A percentile compares a stretch with the other conserved stretches of the same genome.
Conservation (phyloP, 1,140 invertebrate genomes). For the Mya arenaria region DNA sequence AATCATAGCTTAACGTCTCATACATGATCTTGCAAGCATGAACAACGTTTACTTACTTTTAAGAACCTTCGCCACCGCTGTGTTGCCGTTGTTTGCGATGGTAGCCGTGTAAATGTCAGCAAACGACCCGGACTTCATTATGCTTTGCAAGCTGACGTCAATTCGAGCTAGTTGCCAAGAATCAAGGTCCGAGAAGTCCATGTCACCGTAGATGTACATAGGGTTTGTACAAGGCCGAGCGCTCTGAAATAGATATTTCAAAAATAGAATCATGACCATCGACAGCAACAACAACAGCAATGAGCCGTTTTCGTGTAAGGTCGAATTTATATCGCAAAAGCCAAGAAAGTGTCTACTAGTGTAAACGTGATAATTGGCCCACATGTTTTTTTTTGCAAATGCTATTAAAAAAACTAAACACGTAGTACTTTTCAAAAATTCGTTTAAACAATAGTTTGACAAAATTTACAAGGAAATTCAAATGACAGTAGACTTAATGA, state of each 20-base stretch:
- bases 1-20: not conserved
- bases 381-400: not conserved
- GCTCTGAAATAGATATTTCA: too few species aligned
- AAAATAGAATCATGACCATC: too few species aligned
- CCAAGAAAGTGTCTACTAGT: too few species aligned
- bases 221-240: not conserved
- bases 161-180: slow-evolving; percentile 39
- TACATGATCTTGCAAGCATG: not conserved
- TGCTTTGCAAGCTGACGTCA: slow-evolving; percentile 41
- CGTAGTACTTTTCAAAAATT: too few species aligned
- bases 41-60: slow-evolving; percentile 5
- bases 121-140: slow-evolving; percentile 45
- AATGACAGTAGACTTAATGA: too few species aligned
- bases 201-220: slow-evolving; percentile 50
- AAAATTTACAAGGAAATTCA: too few species aligned
- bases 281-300: too few species aligned
- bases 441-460: too few species aligned
- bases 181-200: slow-evolving; percentile 48
- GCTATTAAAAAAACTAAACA: not conserved
- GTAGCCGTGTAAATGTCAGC: slow-evolving; percentile 37
- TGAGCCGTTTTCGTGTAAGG: too few species aligned
- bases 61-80: slow-evolving; percentile 35
- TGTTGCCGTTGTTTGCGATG: not conserved
- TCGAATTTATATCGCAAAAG: too few species aligned
- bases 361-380: not conserved